Base-by-base conservation (phyloP, 2,113 vertebrate genomes). In the Dipodomys stephensi region DNA sequence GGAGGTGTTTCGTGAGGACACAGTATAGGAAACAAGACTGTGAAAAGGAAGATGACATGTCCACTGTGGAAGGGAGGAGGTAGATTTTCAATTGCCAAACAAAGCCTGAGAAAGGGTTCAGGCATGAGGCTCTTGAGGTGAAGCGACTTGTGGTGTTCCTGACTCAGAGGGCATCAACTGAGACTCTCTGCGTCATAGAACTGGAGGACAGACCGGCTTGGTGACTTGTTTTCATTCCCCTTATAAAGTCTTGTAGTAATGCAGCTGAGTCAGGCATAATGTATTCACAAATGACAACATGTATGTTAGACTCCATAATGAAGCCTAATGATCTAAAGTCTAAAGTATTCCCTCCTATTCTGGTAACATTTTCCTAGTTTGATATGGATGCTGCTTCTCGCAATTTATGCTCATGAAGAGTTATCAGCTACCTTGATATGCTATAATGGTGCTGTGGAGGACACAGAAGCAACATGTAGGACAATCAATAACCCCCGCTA, bases 361-460 rank as follows among this genome's bases (percentile, higher is more conserved):
- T n/a, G 49, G 15, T 49, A 94, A 73, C 30, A 39, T 23, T 57
- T 90, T 46, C 76, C 73, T 65, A 69, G 22, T 16, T 88, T 62
- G n/a, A 35, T 57, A 68, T 53, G 65, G 87, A 15, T 30, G 22
- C 32, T 78, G 91, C 82, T 35, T 79, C 28, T 72, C 53, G 5
- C 39, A 39, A 39, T 39, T 39, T 39, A 39, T 39, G 39, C 7
- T 72, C 49, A 73, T 18, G 27, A 79, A 15, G 20, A 76, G 64
- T 46, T 23, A 27, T 28, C 22, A n/a, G 49, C 15, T 69, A 22
- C 13, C 18, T 53, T 44, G 20, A 1, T 90, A n/a, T 53, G 27
- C 27, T 18, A 2, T 7, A 0, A 1, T 81, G 62, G 57, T 46
- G 67, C 22, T 80, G 67, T 19, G 27, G 7, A 23, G 44, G 30